Base-by-base conservation (phyloP, 2,888 invertebrate species). In the Stegana nigrithorax region DNA sequence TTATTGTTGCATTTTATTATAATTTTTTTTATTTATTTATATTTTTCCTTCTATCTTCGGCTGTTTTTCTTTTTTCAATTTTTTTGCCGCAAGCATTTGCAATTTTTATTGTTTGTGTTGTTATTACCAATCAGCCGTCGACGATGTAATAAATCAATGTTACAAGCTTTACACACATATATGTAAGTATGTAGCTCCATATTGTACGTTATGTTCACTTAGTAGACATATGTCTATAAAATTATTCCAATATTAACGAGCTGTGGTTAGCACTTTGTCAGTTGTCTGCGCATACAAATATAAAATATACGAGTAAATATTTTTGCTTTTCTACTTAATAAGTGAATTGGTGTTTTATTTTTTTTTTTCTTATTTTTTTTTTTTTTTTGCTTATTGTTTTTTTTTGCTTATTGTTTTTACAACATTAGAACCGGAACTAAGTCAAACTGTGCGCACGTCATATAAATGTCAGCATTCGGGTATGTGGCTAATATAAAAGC, bases 81-180 rank as follows among this genome's bases (percentile, higher is more conserved):
- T 32, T 53, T 10, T 53, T 53, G 53, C n/a, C 21, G 32, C 27
- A 26, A n/a, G 7, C 26, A 19, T 36, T 55, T n/a, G n/a, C n/a
- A n/a, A 17, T 36, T 36, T n/a, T 26, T 50, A 12, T 21, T 17
- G 23, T 55, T 32, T 2, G n/a, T 39, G 6, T 39, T 39, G 39
- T 39, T 39, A 17, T 39, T 39, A 17, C 36, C 53, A 32, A 55
- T 55, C 53, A 55, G n/a, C n/a, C n/a, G n/a, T n/a, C n/a, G n/a
- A 55, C 53, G 29, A 32, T 36, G 23, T 14, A 36, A 55, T 55
- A 55, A 55, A 55, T 55, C 53, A 55, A 55, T 55, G 36, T n/a
- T 39, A n/a, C n/a, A n/a, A n/a, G n/a, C n/a, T n/a, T n/a, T n/a
- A n/a, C n/a, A n/a, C n/a, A n/a, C n/a, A n/a, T n/a, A n/a, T n/a